phyloP scores from a whole-genome alignment of 2,113 vertebrate genomes.

The Alethe diademata region DNA sequence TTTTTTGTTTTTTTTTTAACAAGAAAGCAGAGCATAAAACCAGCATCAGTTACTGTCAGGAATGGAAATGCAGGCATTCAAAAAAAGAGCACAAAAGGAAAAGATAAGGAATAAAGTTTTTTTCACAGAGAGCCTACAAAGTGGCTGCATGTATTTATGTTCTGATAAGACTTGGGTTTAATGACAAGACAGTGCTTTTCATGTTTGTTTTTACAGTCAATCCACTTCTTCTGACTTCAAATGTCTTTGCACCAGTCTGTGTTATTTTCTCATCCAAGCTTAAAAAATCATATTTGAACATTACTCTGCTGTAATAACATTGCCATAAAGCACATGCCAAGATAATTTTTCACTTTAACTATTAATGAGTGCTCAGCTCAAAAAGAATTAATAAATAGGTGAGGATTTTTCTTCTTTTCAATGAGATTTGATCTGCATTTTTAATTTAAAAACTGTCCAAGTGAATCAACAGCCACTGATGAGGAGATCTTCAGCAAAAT shows the following conservation, averaged over 20 bases:
- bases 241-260: background rate
- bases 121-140: background rate
- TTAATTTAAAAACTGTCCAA: background rate
- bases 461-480: constrained; percentile 68
- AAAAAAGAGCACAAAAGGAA: background rate
- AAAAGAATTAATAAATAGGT: background rate
- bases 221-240: background rate
- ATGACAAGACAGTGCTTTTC: background rate
- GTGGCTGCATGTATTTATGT: background rate
- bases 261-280: background rate
- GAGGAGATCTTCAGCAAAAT: constrained; percentile 72
- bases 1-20: background rate
- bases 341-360: background rate
- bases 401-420: background rate
- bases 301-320: background rate
- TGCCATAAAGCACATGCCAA: background rate
- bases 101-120: background rate
- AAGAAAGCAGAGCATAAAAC: background rate
- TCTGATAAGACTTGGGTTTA: constrained; percentile 34
- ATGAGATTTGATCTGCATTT: background rate
- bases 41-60: background rate
- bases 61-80: background rate
- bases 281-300: constrained; percentile 18
- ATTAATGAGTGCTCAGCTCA: background rate
- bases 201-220: background rate